Conservation (phyloP, 2,113 vertebrate species). For the Haemorhous mexicanus region DNA sequence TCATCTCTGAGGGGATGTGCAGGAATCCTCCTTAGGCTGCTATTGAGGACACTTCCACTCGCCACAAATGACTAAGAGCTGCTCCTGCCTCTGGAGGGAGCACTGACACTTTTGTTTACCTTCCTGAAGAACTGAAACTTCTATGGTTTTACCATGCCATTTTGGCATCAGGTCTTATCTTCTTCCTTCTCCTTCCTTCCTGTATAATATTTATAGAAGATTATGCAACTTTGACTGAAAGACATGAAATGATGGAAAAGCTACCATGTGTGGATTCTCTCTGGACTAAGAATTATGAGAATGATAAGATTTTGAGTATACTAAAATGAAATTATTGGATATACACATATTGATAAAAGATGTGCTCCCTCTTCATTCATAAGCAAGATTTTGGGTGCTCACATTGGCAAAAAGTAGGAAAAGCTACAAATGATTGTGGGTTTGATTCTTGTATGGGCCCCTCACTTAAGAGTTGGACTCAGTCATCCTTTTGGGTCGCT, state of each 20-base stretch:
- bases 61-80: not conserved
- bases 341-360: not conserved
- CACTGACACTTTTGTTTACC: not conserved
- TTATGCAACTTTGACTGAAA: not conserved
- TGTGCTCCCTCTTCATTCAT: not conserved
- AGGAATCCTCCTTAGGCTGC: not conserved
- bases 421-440: not conserved
- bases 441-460: not conserved
- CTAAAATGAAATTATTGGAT: not conserved
- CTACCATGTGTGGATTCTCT: not conserved
- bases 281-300: not conserved
- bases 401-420: not conserved
- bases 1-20: not conserved
- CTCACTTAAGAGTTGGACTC: not conserved
- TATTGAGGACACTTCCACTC: not conserved
- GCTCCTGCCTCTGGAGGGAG: not conserved
- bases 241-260: not conserved
- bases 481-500: not conserved
- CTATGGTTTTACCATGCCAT: not conserved
- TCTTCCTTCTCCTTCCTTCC: not conserved
- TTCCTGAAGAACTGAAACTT: not conserved
- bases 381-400: not conserved
- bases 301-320: not conserved
- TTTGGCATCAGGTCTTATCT: not conserved
- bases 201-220: not conserved